These are phyloP conservation scores for Ginglymostoma cirratum DNA, from an alignment of 2,113 vertebrate species.

Conservation along the genomic window DNA sequence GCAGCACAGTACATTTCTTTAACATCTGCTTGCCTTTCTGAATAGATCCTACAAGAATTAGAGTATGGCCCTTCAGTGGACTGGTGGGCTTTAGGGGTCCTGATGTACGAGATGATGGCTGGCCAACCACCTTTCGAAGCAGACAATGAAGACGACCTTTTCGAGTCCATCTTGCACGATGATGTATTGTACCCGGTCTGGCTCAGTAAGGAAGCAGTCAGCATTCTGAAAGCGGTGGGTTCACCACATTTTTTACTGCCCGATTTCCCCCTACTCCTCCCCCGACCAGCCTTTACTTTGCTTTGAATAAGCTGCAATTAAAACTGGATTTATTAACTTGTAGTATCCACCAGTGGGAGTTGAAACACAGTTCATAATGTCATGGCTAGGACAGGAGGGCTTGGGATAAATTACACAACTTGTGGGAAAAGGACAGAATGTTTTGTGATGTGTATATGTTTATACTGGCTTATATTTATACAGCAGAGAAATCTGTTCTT, in stretches of 20 bases:
- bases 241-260: slow-evolving; percentile 40
- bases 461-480: slow-evolving; percentile 32
- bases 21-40: slow-evolving; percentile 13
- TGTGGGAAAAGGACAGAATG: slow-evolving; percentile 62
- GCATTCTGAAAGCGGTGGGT: slow-evolving; percentile 85
- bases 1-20: background rate
- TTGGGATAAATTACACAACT: slow-evolving; percentile 53
- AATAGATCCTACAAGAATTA: slow-evolving; percentile 89
- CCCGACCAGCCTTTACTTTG: background rate
- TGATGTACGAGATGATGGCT: slow-evolving; percentile 99
- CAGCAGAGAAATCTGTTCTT: background rate
- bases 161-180: slow-evolving; percentile 94
- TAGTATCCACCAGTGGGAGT: slow-evolving; percentile 46
- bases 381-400: slow-evolving; percentile 48
- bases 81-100: slow-evolving; percentile 96
- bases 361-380: slow-evolving; percentile 53
- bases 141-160: slow-evolving; percentile 94
- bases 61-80: slow-evolving; percentile 93
- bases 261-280: background rate
- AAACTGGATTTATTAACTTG: slow-evolving; percentile 47
- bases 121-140: slow-evolving; percentile 95
- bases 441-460: slow-evolving; percentile 44
- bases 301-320: slow-evolving; percentile 28
- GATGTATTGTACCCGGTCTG: slow-evolving; percentile 97
- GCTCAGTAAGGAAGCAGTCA: slow-evolving; percentile 97